A percentile compares a stretch with the other conserved stretches of the same genome.
Conservation (phyloP, 2,797 vertebrate species). For the Philypnodon macrostomus region DNA sequence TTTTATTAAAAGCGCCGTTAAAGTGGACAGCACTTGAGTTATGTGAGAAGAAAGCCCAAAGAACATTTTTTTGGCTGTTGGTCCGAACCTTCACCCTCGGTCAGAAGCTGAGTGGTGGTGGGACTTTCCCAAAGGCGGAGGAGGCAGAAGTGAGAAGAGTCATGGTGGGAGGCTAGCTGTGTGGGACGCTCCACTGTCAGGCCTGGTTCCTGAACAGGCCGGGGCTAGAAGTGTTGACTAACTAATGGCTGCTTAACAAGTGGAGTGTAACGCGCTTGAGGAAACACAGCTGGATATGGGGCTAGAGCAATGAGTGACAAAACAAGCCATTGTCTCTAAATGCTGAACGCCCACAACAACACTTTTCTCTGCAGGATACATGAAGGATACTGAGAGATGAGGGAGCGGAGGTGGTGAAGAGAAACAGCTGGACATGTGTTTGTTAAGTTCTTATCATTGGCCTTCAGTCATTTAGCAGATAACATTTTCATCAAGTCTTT, state of each 20-base stretch:
- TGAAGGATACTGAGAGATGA: slow-evolving; percentile 46
- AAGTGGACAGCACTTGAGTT: slow-evolving; percentile 21
- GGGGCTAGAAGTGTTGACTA: slow-evolving; percentile 81
- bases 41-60: slow-evolving; percentile 33
- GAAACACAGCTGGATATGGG: slow-evolving; percentile 80
- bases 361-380: slow-evolving; percentile 42
- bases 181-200: slow-evolving; percentile 72
- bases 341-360: slow-evolving; percentile 71
- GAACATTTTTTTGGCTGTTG: slow-evolving; percentile 20
- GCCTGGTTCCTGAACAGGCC: no score
- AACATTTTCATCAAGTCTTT: no score
- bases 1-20: slow-evolving; percentile 14
- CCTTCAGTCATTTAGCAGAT: no score
- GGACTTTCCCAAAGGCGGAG: slow-evolving; percentile 71
- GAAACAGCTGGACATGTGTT: slow-evolving; percentile 83
- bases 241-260: slow-evolving; percentile 82
- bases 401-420: slow-evolving; percentile 76
- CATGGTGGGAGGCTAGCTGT: slow-evolving; percentile 78
- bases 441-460: slow-evolving; percentile 39
- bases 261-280: slow-evolving; percentile 77
- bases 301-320: slow-evolving; percentile 74
- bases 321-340: slow-evolving; percentile 80
- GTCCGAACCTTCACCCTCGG: slow-evolving; percentile 53
- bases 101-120: slow-evolving; percentile 53
- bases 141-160: slow-evolving; percentile 59